Conservation (phyloP, 2,113 vertebrate genomes). For the Alligator mississippiensis region DNA sequence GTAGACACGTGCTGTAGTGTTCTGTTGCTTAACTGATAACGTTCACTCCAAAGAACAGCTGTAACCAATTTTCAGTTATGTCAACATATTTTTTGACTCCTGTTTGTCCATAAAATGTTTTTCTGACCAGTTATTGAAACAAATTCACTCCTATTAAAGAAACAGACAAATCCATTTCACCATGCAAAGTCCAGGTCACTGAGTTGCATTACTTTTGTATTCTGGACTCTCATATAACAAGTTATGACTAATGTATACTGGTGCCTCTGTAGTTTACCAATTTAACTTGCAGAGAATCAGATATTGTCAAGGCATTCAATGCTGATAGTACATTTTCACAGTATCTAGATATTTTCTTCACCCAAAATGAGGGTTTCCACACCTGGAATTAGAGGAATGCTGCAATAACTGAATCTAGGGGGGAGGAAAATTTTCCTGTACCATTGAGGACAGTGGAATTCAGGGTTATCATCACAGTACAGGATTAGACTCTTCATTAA, state of each 20-base stretch:
- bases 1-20: no score
- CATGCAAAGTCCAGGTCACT: no score
- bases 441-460: constrained; percentile 8
- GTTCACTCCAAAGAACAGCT: not conserved
- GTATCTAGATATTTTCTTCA: not conserved
- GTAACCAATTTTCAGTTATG: not conserved
- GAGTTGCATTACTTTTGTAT: not conserved
- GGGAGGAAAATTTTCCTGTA: constrained; percentile 11
- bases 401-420: constrained; percentile 11
- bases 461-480: not conserved
- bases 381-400: not conserved
- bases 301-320: not conserved
- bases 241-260: not conserved
- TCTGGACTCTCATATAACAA: not conserved
- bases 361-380: not conserved
- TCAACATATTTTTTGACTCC: not conserved
- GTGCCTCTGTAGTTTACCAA: not conserved
- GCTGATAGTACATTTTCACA: not conserved
- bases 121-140: not conserved
- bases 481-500: not conserved
- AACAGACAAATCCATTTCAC: no score
- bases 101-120: not conserved
- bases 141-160: not conserved
- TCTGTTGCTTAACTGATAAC: not conserved
- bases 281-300: not conserved